These are phyloP conservation scores for Melanostigma gelatinosum DNA, from an alignment of 2,113 vertebrate species.

Conservation along the genomic window DNA sequence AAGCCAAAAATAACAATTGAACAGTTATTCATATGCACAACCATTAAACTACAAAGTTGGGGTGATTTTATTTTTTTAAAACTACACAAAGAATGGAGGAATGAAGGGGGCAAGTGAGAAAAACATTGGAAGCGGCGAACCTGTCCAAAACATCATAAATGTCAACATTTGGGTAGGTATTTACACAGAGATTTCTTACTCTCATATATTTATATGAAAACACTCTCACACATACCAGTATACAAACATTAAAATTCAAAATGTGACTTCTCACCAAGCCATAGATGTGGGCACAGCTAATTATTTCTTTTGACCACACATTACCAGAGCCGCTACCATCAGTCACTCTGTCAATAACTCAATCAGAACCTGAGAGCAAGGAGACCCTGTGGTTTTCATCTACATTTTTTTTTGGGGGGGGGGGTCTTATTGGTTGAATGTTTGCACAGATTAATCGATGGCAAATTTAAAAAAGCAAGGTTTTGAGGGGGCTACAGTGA, in stretches of 20 bases:
- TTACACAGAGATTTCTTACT: constrained; percentile 81
- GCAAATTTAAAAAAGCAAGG: constrained; percentile 65
- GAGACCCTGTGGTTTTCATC: constrained; percentile 79
- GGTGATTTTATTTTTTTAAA: constrained; percentile 73
- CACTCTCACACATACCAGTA: constrained; percentile 78
- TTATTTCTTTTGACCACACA: constrained; percentile 66
- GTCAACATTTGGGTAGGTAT: constrained; percentile 81
- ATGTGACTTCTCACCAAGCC: constrained; percentile 72
- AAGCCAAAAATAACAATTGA: constrained; percentile 80
- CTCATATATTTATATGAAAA: constrained; percentile 81
- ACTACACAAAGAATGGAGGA: constrained; percentile 83
- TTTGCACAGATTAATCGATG: constrained; percentile 69
- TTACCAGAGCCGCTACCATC: constrained; percentile 73
- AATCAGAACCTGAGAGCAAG: constrained; percentile 81
- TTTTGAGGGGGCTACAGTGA: constrained; percentile 79
- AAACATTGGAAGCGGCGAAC: constrained; percentile 83
- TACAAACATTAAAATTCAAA: constrained; percentile 78
- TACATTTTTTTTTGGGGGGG: constrained; percentile 52
- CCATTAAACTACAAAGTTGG: constrained; percentile 85
- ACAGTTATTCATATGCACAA: constrained; percentile 85
- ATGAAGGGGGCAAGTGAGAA: constrained; percentile 72
- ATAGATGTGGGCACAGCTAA: constrained; percentile 72
- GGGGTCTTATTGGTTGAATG: constrained; percentile 56
- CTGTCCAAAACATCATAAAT: constrained; percentile 82
- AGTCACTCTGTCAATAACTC: constrained; percentile 76